These are phyloP conservation scores for Anabacerthia variegaticeps DNA, from an alignment of 2,797 vertebrate genomes.

Conservation along the genomic window DNA sequence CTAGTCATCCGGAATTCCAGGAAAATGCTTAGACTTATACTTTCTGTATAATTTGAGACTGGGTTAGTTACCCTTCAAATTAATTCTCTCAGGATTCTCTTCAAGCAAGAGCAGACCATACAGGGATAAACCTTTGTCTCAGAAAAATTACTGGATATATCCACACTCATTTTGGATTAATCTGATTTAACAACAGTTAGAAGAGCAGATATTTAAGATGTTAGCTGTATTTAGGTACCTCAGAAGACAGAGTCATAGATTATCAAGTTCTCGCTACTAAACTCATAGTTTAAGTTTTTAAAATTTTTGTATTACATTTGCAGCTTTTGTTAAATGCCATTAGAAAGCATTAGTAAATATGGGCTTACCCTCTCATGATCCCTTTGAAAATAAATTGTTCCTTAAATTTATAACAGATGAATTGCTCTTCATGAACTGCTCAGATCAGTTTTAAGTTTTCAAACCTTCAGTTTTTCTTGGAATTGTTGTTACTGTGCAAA, in stretches of 20 bases:
- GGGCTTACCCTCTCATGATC: accelerated
- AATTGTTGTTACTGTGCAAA: background rate
- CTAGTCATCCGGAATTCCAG: background rate
- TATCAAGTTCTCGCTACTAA: background rate
- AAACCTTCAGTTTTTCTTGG: background rate
- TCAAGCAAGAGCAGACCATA: background rate
- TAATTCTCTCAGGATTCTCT: background rate
- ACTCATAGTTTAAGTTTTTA: background rate
- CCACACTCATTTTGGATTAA: background rate
- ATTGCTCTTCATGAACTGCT: background rate
- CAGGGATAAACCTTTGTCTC: background rate
- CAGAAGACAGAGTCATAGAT: background rate
- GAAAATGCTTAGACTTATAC: background rate
- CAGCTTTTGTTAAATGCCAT: background rate
- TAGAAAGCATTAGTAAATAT: background rate
- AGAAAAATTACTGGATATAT: background rate
- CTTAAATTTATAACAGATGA: background rate
- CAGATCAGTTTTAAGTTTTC: background rate
- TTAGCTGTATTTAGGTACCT: background rate
- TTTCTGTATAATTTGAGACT: background rate
- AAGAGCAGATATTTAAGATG: background rate
- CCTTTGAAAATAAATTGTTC: background rate
- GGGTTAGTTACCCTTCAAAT: background rate
- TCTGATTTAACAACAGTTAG: background rate
- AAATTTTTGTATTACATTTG: background rate